phyloP scores from a whole-genome alignment of 2,113 vertebrate species.

The Axis porcinus region DNA sequence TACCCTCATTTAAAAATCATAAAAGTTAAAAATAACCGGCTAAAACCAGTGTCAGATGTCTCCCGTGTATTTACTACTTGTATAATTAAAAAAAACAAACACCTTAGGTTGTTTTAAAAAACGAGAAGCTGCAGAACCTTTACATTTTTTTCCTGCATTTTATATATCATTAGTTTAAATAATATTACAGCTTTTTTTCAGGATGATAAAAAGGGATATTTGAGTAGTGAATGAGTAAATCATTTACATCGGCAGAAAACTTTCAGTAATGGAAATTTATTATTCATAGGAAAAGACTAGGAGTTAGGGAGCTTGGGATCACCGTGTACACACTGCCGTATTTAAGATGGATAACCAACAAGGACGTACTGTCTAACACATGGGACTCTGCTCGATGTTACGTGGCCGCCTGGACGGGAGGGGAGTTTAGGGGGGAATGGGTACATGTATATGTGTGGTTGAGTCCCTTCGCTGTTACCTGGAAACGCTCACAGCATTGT shows the following conservation, averaged over 20 bases:
- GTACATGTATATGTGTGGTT: background rate
- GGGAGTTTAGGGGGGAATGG: background rate
- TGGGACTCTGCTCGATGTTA: background rate
- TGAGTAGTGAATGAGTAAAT: conserved; percentile 63
- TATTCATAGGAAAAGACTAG: conserved; percentile 54
- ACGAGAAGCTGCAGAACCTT: background rate
- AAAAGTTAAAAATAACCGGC: conserved; percentile 5
- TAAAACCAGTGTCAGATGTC: background rate
- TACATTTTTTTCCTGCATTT: background rate
- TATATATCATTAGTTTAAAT: background rate
- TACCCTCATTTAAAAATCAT: background rate
- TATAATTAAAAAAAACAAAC: background rate
- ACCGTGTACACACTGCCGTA: background rate
- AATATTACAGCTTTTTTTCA: conserved; percentile 9
- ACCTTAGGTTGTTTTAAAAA: conserved; percentile 39
- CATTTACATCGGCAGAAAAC: conserved; percentile 65
- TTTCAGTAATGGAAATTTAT: conserved; percentile 64
- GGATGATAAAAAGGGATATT: conserved; percentile 38
- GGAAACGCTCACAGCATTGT: background rate
- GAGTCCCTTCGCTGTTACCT: background rate
- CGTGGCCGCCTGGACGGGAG: background rate
- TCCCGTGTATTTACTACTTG: background rate
- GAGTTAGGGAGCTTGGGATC: background rate
- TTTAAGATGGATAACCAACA: background rate
- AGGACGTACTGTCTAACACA: background rate